A percentile compares a stretch with the other conserved stretches of the same genome.
Evolutionary conservation across 1,140 invertebrate species (phyloP).

Genomic region (Eriocheir sinensis): DNA sequence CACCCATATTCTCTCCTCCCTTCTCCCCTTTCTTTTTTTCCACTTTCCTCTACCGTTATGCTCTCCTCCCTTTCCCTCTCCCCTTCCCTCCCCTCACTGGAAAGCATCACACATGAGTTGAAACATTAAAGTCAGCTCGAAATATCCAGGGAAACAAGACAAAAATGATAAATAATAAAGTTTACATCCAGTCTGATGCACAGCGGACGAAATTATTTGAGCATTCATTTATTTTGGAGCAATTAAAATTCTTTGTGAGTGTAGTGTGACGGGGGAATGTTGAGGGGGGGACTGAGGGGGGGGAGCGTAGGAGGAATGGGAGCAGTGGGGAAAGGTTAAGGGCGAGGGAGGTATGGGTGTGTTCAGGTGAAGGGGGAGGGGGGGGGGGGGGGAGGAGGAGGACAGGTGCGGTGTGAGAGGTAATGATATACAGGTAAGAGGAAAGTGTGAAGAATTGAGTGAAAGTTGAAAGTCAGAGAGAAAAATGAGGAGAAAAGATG

Average conservation of each 20-base stretch:
- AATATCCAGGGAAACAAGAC: slow-evolving; percentile 1
- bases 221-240: neutral
- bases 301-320: neutral
- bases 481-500: neutral
- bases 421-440: too few relatives aligned
- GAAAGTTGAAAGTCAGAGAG: slow-evolving; percentile 3
- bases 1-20: neutral
- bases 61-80: neutral
- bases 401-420: too few relatives aligned
- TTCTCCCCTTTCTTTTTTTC: neutral
- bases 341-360: neutral
- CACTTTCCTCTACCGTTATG: neutral
- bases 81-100: neutral
- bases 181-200: slow-evolving; percentile 23
- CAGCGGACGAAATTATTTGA: slow-evolving; percentile 16
- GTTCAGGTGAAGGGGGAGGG: neutral
- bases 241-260: slow-evolving; percentile 29
- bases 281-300: neutral
- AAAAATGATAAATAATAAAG: slow-evolving; percentile 20
- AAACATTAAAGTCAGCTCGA: slow-evolving; percentile 16
- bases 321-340: neutral
- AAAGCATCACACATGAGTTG: neutral
- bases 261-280: neutral
- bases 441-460: too few relatives aligned
- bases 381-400: neutral